These are phyloP conservation scores for Trinectes maculatus DNA, from an alignment of 2,113 vertebrate species.

Conservation along the genomic window DNA sequence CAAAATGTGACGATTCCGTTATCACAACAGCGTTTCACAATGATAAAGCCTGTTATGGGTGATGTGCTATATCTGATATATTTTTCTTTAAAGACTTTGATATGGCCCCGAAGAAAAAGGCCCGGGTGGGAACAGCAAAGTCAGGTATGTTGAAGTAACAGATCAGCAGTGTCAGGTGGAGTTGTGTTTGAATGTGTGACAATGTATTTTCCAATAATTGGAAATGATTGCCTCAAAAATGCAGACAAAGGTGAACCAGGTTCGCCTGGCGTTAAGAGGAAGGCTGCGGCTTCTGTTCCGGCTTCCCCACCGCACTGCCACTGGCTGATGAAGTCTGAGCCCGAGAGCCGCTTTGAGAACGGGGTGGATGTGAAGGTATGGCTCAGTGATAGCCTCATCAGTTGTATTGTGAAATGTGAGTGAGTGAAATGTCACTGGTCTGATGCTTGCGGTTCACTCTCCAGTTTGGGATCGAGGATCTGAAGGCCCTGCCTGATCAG, in stretches of 20 bases:
- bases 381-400: not conserved
- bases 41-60: too few species aligned
- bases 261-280: slow-evolving; percentile 52
- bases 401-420: not conserved
- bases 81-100: slow-evolving; percentile 35
- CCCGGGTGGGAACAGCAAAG: slow-evolving; percentile 69
- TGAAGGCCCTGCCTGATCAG: slow-evolving; percentile 89
- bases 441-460: slow-evolving; percentile 32
- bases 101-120: slow-evolving; percentile 77
- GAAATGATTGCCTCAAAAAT: not conserved
- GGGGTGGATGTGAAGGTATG: slow-evolving; percentile 92
- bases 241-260: slow-evolving; percentile 59
- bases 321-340: slow-evolving; percentile 98
- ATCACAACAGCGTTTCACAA: too few species aligned
- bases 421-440: not conserved
- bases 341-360: slow-evolving; percentile 92
- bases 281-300: slow-evolving; percentile 46
- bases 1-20: too few species aligned
- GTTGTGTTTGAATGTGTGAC: not conserved
- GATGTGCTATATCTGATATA: too few species aligned
- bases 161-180: not conserved
- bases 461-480: slow-evolving; percentile 95
- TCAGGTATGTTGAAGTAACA: not conserved
- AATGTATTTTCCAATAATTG: not conserved
- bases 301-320: slow-evolving; percentile 56